Evolutionary conservation across 2,113 vertebrate species (phyloP).

Genomic region (Octodon degus): DNA sequence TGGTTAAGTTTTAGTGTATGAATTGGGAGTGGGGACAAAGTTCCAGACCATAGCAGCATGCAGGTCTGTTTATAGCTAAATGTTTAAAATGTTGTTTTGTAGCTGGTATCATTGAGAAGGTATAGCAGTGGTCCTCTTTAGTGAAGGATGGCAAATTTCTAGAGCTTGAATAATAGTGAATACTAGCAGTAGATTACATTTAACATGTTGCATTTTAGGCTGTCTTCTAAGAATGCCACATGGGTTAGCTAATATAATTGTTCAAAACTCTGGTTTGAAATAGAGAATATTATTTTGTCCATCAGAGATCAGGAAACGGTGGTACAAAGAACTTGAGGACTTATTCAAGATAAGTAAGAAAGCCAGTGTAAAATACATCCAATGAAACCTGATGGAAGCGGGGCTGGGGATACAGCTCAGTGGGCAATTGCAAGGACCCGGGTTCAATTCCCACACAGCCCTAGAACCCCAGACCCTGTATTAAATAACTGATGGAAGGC

Average conservation of each 20-base stretch:
- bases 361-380: background rate
- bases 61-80: background rate
- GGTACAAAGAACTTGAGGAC: slow-evolving; percentile 11
- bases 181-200: background rate
- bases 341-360: background rate
- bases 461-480: no score
- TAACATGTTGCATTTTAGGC: background rate
- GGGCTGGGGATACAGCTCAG: no score
- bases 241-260: background rate
- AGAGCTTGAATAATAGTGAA: background rate
- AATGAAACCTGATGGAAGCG: slow-evolving; percentile 2
- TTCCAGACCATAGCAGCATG: background rate
- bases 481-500: background rate
- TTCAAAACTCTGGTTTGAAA: slow-evolving; percentile 16
- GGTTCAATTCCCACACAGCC: no score
- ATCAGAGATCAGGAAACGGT: background rate
- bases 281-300: background rate
- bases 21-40: background rate
- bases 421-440: no score
- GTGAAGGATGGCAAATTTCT: background rate
- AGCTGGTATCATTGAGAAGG: background rate
- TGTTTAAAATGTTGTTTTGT: background rate
- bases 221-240: background rate
- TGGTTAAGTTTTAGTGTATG: background rate
- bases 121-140: background rate